Evolutionary conservation across 2,113 vertebrate species (phyloP).

Genomic region (Lutjanus erythropterus): DNA sequence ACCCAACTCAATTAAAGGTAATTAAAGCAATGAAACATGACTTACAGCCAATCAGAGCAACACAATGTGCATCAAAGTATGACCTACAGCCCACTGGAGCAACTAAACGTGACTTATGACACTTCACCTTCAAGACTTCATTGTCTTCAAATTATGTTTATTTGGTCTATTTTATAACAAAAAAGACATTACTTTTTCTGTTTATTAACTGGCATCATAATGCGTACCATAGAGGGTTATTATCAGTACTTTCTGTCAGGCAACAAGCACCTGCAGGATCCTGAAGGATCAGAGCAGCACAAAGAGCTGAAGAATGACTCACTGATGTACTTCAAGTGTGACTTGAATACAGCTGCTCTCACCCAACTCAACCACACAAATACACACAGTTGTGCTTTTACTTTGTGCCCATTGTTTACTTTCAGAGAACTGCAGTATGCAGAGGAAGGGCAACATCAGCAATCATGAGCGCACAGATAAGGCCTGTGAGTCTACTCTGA

Average conservation of each 20-base stretch:
- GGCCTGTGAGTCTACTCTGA: slow-evolving; percentile 82
- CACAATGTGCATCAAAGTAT: no score
- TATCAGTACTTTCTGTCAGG: background rate
- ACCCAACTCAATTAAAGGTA: no score
- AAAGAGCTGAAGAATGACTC: background rate
- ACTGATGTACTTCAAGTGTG: background rate
- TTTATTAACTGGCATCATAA: no score
- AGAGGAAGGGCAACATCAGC: slow-evolving; percentile 35
- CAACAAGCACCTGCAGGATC: background rate
- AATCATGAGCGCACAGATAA: slow-evolving; percentile 61
- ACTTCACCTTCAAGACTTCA: no score
- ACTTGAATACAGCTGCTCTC: background rate
- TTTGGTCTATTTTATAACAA: no score
- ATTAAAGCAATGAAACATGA: no score
- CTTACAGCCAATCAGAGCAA: no score
- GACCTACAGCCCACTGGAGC: no score
- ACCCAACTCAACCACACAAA: background rate
- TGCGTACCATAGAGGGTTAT: no score
- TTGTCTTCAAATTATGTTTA: no score
- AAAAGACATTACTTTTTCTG: no score
- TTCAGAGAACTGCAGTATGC: slow-evolving; percentile 89
- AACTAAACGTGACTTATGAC: no score
- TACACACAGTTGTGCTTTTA: background rate
- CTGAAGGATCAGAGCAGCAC: background rate
- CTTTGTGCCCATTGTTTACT: slow-evolving; percentile 3